phyloP scores from a whole-genome alignment of 37 sponge, comb jelly and placozoan species.

The Corticium candelabrum region DNA sequence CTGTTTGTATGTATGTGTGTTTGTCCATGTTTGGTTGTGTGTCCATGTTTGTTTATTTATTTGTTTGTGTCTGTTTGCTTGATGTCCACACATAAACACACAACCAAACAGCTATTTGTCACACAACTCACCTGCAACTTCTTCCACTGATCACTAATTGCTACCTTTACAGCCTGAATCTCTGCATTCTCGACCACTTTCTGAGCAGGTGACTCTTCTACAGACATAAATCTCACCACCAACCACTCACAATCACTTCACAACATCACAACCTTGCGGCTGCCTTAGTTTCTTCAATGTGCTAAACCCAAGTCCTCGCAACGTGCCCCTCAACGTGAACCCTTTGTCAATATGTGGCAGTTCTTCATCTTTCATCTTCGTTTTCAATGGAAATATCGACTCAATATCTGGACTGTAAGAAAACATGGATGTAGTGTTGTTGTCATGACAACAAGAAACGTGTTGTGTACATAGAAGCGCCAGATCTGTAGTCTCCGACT shows the following conservation, averaged over 20 bases:
- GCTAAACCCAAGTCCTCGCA: conserved; percentile 14
- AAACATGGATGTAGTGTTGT: not conserved
- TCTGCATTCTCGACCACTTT: conserved; percentile 26
- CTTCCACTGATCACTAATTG: conserved; percentile 67
- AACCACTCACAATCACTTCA: not conserved
- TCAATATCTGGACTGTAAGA: not conserved
- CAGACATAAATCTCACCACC: no score
- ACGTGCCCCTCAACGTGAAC: conserved; percentile 3
- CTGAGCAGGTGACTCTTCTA: not conserved
- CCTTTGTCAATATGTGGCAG: not conserved
- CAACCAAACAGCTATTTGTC: not conserved
- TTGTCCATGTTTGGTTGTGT: no score
- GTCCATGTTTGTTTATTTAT: no score
- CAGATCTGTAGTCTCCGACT: conserved; percentile 58
- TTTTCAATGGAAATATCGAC: conserved; percentile 17
- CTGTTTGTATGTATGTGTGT: no score
- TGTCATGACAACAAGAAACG: not conserved
- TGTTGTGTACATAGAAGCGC: conserved; percentile 35
- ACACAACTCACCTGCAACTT: conserved; percentile 48
- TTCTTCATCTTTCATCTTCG: conserved; percentile 30
- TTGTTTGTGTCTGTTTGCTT: not conserved
- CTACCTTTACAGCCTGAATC: conserved; percentile 40
- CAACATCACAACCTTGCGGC: not conserved
- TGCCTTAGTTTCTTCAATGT: conserved; percentile 10
- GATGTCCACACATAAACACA: no score